Evolutionary conservation across 2,888 invertebrate genomes (phyloP).

Genomic region (Deilephila elpenor): DNA sequence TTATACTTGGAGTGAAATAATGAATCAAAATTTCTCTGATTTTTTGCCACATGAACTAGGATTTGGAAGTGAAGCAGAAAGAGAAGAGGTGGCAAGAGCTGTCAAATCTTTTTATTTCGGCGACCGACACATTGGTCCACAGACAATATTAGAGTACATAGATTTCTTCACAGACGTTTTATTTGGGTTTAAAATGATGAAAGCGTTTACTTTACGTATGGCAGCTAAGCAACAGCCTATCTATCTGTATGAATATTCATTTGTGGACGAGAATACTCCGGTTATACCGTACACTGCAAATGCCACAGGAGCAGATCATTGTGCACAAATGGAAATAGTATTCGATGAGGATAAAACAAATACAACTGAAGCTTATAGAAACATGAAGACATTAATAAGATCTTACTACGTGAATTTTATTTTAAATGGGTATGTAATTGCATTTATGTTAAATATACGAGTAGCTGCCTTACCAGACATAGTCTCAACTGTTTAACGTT

Average conservation of each 20-base stretch:
- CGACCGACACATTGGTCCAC: slow-evolving; percentile 42
- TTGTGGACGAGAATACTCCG: slow-evolving; percentile 47
- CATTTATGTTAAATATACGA: too few relatives aligned
- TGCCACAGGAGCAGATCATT: slow-evolving; percentile 53
- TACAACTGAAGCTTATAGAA: slow-evolving; percentile 39
- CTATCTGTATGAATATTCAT: slow-evolving; percentile 61
- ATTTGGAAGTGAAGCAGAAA: slow-evolving; percentile 50
- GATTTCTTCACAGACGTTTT: slow-evolving; percentile 63
- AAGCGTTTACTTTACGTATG: slow-evolving; percentile 47
- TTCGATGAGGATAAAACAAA: slow-evolving; percentile 37
- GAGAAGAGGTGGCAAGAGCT: slow-evolving; percentile 42
- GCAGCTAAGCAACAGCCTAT: slow-evolving; percentile 50
- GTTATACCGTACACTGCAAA: slow-evolving; percentile 46
- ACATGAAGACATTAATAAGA: slow-evolving; percentile 43
- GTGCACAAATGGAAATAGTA: slow-evolving; percentile 48
- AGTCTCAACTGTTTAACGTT: too few relatives aligned
- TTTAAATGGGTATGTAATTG: slow-evolving; percentile 48
- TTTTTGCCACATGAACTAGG: slow-evolving; percentile 56
- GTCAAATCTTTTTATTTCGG: slow-evolving; percentile 61
- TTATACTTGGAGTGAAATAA: slow-evolving; percentile 42
- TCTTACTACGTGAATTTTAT: slow-evolving; percentile 50
- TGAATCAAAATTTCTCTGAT: slow-evolving; percentile 56
- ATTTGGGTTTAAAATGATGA: slow-evolving; percentile 51
- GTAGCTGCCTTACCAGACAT: too few relatives aligned
- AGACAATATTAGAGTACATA: slow-evolving; percentile 42